Percentiles rank a stretch among this genome's conserved stretches.
Evolutionary conservation across 2,797 vertebrate genomes (phyloP).

Genomic region (Hypotaenidia philippensis): DNA sequence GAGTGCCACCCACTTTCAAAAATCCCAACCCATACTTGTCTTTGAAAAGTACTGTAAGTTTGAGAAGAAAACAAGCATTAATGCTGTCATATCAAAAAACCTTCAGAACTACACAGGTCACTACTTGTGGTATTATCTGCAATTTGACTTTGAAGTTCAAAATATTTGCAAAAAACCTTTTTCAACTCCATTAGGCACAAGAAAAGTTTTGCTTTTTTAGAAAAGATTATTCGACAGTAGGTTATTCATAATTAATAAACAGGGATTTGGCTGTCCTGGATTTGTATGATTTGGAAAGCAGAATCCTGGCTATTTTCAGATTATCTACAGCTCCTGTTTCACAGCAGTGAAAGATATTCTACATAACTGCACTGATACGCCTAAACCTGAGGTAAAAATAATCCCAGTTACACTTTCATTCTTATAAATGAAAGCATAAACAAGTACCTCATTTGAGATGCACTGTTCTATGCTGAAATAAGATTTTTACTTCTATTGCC

Average conservation of each 20-base stretch:
- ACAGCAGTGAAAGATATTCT: not conserved
- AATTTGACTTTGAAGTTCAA: not conserved
- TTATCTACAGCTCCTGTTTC: not conserved
- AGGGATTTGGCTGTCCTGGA: not conserved
- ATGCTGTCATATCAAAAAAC: not conserved
- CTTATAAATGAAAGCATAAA: not conserved
- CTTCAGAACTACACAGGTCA: rapidly evolving
- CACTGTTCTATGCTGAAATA: not conserved
- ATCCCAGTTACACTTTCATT: not conserved
- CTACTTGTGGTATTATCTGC: not conserved
- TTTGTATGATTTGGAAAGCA: not conserved
- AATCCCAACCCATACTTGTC: not conserved
- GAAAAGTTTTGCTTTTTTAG: not conserved
- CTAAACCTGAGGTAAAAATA: not conserved
- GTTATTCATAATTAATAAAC: not conserved
- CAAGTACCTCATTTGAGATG: not conserved
- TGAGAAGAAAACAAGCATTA: not conserved
- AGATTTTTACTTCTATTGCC: not conserved
- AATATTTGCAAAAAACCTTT: not conserved
- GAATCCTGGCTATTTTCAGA: not conserved
- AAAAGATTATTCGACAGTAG: not conserved
- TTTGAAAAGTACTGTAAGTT: not conserved
- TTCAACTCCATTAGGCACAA: not conserved
- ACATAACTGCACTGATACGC: not conserved
- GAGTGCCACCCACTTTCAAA: not conserved